Percentiles rank a stretch among this genome's conserved stretches.
phyloP scores from a whole-genome alignment of 2,113 vertebrate species.

The Oenanthe oenanthe region DNA sequence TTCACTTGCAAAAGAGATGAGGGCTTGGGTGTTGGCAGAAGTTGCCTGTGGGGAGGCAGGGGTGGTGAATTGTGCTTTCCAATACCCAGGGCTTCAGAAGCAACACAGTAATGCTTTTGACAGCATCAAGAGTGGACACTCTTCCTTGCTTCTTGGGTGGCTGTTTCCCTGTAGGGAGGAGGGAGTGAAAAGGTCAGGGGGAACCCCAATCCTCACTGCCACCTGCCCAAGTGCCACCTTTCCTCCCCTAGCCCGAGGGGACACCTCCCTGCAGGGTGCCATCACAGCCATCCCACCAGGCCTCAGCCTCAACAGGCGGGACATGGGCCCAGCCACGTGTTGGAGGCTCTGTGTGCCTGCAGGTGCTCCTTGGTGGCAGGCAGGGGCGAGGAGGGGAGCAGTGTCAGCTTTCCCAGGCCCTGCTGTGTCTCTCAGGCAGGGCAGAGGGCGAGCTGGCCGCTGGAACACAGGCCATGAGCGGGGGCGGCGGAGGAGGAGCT shows the following conservation, averaged over 20 bases:
- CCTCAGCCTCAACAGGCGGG: too few species aligned
- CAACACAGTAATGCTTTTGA: background rate
- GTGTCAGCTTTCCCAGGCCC: conserved; percentile 25
- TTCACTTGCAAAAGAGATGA: background rate
- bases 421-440: background rate
- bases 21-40: background rate
- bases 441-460: background rate
- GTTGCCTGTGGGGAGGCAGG: background rate
- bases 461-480: conserved; percentile 40
- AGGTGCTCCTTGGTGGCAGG: background rate
- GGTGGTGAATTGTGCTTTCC: accelerated
- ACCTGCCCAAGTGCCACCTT: background rate
- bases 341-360: background rate
- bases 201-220: accelerated
- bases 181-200: background rate
- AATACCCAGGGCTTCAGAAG: background rate
- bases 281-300: accelerated
- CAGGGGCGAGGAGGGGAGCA: background rate
- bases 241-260: background rate
- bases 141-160: background rate
- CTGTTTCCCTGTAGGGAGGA: accelerated
- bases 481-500: conserved; percentile 44
- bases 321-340: background rate
- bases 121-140: background rate
- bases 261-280: background rate